These are phyloP conservation scores for Macrotis lagotis DNA, from an alignment of 2,113 vertebrate genomes.

Conservation along the genomic window DNA sequence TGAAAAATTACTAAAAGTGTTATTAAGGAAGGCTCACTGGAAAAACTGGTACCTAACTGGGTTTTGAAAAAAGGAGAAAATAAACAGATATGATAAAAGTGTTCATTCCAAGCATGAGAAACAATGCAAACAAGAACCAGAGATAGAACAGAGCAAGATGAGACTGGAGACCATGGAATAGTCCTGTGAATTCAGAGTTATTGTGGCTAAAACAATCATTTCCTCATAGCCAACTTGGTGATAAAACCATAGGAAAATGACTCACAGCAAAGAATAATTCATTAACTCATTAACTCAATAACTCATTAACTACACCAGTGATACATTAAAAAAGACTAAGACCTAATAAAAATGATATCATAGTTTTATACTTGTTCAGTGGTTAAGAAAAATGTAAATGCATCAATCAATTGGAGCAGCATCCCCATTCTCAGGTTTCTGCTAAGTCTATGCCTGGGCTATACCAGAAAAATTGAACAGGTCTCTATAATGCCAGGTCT, in stretches of 20 bases:
- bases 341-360: background rate
- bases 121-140: background rate
- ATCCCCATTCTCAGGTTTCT: background rate
- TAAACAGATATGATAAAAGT: background rate
- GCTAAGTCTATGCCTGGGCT: background rate
- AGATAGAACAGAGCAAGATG: background rate
- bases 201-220: background rate
- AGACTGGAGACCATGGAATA: background rate
- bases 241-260: too few relatives aligned
- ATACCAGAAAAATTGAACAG: background rate
- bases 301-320: background rate
- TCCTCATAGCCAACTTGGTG: background rate
- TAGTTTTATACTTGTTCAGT: background rate
- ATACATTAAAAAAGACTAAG: background rate
- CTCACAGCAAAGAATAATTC: too few relatives aligned
- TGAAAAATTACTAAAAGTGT: background rate
- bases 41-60: background rate
- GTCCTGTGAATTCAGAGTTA: background rate
- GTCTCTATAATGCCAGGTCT: background rate
- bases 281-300: too few relatives aligned
- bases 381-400: background rate
- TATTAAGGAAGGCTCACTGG: background rate
- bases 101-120: background rate
- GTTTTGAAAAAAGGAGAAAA: background rate
- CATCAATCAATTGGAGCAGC: background rate